Conservation (phyloP, 2,797 vertebrate genomes). For the Notolepis coatsorum region DNA sequence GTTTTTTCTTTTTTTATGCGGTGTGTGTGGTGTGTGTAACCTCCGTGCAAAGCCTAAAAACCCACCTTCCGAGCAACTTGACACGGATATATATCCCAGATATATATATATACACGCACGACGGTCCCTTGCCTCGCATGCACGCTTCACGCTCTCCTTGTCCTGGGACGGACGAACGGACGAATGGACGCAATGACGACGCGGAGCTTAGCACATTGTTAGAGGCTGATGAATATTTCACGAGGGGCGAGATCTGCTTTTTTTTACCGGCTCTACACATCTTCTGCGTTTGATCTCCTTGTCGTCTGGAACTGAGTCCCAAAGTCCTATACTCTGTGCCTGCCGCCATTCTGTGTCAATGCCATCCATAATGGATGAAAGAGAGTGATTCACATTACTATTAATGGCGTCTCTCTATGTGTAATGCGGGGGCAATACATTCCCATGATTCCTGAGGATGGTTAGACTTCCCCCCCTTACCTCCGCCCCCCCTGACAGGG, state of each 20-base stretch:
- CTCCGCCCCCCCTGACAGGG: conserved; percentile 51
- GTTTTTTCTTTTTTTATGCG: background rate
- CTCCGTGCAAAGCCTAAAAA: conserved; percentile 17
- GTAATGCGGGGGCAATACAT: conserved; percentile 63
- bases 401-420: conserved; percentile 63
- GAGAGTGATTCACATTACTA: conserved; percentile 70
- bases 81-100: background rate
- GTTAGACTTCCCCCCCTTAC: conserved; percentile 52
- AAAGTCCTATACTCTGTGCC: conserved; percentile 65
- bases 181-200: conserved; percentile 62
- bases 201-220: conserved; percentile 65
- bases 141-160: background rate
- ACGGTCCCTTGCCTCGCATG: background rate
- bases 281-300: conserved; percentile 60
- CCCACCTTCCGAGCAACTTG: conserved; percentile 29
- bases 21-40: conserved; percentile 6
- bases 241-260: conserved; percentile 43
- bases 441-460: conserved; percentile 62
- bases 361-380: conserved; percentile 73
- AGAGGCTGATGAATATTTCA: conserved; percentile 75
- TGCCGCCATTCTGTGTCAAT: conserved; percentile 59
- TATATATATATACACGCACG: background rate
- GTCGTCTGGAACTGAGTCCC: conserved; percentile 59
- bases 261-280: conserved; percentile 49
- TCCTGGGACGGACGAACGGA: conserved; percentile 29